These are phyloP conservation scores for Amblyjoppa proteus DNA, from an alignment of 2,888 invertebrate species.

Conservation along the genomic window DNA sequence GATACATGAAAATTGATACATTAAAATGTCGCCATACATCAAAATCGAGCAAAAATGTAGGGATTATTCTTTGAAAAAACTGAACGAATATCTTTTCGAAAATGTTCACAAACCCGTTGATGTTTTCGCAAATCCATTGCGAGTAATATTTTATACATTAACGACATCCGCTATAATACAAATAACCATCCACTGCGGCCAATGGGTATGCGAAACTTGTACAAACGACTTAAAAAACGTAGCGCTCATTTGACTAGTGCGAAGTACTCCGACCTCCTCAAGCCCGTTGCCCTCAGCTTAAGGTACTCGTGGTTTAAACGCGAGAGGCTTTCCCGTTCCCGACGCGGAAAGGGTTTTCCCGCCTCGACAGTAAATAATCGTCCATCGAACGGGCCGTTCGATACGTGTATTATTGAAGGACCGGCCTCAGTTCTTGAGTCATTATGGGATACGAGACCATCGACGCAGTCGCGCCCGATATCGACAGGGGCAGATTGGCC, in stretches of 20 bases:
- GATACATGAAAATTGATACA: too few relatives aligned
- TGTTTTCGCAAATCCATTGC: too few relatives aligned
- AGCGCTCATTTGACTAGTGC: not conserved
- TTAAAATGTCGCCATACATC: too few relatives aligned
- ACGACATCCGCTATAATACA: too few relatives aligned
- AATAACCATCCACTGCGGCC: too few relatives aligned
- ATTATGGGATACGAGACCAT: constrained; percentile 89
- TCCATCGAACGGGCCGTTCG: constrained; percentile 41
- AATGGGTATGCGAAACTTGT: too few relatives aligned
- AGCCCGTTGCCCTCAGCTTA: constrained; percentile 11
- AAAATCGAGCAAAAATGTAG: too few relatives aligned
- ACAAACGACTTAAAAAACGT: too few relatives aligned
- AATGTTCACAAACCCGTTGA: not conserved
- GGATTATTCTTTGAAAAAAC: too few relatives aligned
- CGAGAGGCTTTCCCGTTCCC: constrained; percentile 38
- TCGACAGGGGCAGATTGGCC: constrained; percentile 85
- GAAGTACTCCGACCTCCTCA: not conserved
- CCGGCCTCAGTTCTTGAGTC: constrained; percentile 86
- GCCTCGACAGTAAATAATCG: constrained; percentile 31
- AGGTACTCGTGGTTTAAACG: constrained; percentile 29
- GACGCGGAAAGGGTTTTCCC: constrained; percentile 26
- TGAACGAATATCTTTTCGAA: too few relatives aligned
- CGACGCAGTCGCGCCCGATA: constrained; percentile 88
- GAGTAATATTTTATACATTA: too few relatives aligned
- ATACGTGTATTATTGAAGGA: constrained; percentile 75